Conservation (phyloP, 2,888 invertebrate genomes). For the Eristalis pertinax region DNA sequence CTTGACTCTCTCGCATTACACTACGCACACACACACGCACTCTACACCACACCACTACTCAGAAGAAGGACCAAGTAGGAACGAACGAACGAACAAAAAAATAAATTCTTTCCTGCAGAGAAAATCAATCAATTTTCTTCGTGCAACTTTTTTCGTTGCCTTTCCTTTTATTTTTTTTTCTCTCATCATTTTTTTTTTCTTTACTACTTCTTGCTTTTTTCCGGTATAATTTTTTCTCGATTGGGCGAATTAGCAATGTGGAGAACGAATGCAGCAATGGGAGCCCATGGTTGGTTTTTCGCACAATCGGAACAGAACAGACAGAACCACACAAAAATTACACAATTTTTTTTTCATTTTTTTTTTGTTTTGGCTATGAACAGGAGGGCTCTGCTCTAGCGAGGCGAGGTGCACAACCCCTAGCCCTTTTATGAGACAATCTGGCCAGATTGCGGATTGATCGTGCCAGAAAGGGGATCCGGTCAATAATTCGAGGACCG, state of each 20-base stretch:
- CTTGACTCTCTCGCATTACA: constrained; percentile 40
- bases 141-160: constrained; percentile 44
- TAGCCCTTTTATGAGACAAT: not conserved
- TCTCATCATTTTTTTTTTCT: constrained; percentile 47
- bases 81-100: too few relatives aligned
- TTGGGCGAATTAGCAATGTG: constrained; percentile 60
- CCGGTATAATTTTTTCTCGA: constrained; percentile 35
- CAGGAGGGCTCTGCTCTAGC: not conserved
- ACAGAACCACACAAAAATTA: constrained; percentile 55
- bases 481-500: constrained; percentile 63
- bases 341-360: constrained; percentile 47
- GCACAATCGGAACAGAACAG: constrained; percentile 7
- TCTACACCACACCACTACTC: constrained; percentile 33
- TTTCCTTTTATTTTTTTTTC: constrained; percentile 45
- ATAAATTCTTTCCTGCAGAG: constrained; percentile 58
- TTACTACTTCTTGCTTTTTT: constrained; percentile 50
- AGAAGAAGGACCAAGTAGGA: constrained; percentile 30
- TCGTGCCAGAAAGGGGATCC: constrained; percentile 18
- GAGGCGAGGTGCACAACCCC: not conserved
- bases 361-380: not conserved
- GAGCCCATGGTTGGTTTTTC: constrained; percentile 10
- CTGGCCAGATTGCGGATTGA: not conserved
- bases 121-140: constrained; percentile 71
- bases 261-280: constrained; percentile 4
- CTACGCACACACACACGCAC: constrained; percentile 11